Base-by-base conservation (phyloP, 1,140 invertebrate species). In the Rhynchophorus ferrugineus region DNA sequence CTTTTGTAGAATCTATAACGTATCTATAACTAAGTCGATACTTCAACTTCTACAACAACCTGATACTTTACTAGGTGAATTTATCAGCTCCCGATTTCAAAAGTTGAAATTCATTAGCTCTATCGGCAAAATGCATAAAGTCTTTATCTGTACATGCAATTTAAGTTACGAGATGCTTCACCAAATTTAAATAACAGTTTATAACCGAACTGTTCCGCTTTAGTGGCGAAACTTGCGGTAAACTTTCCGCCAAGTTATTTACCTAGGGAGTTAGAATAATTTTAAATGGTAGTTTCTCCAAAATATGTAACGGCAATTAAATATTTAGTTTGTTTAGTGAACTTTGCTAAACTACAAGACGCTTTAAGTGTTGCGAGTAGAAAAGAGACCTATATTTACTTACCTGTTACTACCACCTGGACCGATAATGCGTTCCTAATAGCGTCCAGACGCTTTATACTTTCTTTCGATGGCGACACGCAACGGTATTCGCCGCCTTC, bases 401-500 rank as follows among this genome's bases (percentile, higher is more conserved):
- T 56, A 76, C 74, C 75, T 60, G 72, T 74, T 6, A 76, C 73
- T 3, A 68, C 63, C 5, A 76, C 60, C 33, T 71, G 62, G 13
- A 76, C 67, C 37, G 68, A 71, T 48, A 74, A 66, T 19, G 64
- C 61, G 36, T 64, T 68, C 50, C 65, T 59, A 18, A 76, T 60
- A 11, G 73, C 67, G 58, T 76, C 75, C 7, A 75, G 58, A 56
- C 72, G 71, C 60, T 72, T 68, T 49, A 70, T 70, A 54, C 69
- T 68, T 49, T 78, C 77, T 39, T 75, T 70, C 53, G 76, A 77
- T 21, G 79, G 80, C 3, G 78, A 76, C 13, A 85, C 78, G 67
- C 84, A 87, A 59, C 83, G 75, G 68, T 87, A 87, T 60, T 82
- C 82, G 2, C 84, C 84, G 14, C 82, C 83, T 58, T 87, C 84